Conservation (phyloP, 2,113 vertebrate genomes). For the Heteronetta atricapilla region DNA sequence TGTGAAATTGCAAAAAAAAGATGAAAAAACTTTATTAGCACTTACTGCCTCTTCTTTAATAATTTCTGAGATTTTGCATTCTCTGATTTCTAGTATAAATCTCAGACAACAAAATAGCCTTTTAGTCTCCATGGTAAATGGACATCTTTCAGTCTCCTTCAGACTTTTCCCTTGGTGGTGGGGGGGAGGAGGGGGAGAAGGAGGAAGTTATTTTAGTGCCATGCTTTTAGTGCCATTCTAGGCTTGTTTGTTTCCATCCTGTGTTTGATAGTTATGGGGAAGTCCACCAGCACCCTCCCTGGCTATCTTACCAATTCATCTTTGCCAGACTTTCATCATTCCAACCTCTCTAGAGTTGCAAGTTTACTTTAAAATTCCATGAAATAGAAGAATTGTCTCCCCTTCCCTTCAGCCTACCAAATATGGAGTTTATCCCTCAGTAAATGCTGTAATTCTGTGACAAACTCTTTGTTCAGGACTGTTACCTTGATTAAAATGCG, state of each 20-base stretch:
- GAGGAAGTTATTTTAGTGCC: not conserved
- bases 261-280: not conserved
- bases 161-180: not conserved
- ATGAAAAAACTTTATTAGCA: slow-evolving; percentile 22
- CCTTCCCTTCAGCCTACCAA: not conserved
- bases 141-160: not conserved
- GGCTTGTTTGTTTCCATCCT: not conserved
- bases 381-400: not conserved
- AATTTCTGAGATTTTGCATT: not conserved
- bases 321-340: not conserved
- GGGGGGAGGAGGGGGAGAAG: not conserved
- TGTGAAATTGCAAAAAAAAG: not conserved
- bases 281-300: not conserved
- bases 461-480: not conserved
- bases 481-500: not conserved
- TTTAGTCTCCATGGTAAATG: not conserved
- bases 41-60: not conserved
- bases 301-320: not conserved
- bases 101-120: not conserved
- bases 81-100: not conserved
- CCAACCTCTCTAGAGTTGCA: not conserved
- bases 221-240: not conserved
- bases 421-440: not conserved
- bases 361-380: not conserved
- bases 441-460: not conserved